Evolutionary conservation across 2,113 vertebrate species (phyloP).

Genomic region (Elaphurus davidianus): DNA sequence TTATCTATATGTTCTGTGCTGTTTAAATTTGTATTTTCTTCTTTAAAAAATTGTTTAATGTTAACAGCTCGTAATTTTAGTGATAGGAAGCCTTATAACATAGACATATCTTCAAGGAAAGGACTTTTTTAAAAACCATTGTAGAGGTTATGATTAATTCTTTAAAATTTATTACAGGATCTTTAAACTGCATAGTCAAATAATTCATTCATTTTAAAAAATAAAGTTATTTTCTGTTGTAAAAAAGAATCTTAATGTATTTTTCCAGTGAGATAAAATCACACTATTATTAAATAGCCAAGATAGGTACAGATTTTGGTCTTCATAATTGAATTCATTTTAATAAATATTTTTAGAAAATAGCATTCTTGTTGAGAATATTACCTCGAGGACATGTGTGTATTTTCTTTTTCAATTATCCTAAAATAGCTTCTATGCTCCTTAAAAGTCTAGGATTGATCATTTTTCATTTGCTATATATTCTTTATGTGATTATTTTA

Average conservation of each 20-base stretch:
- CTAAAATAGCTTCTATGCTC: neutral
- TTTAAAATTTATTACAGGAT: neutral
- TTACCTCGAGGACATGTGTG: neutral
- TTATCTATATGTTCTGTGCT: neutral
- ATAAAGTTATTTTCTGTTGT: neutral
- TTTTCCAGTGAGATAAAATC: neutral
- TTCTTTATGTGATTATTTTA: slow-evolving; percentile 40
- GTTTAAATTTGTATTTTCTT: slow-evolving; percentile 21
- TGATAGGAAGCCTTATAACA: neutral
- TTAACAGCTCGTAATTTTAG: slow-evolving; percentile 22
- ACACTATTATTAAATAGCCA: neutral
- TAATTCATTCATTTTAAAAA: neutral
- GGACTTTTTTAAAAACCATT: neutral
- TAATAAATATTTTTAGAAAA: slow-evolving; percentile 30
- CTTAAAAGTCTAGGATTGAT: slow-evolving; percentile 5
- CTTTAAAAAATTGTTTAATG: neutral
- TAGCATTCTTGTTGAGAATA: neutral
- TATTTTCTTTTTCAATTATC: slow-evolving; percentile 27
- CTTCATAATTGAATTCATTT: slow-evolving; percentile 6
- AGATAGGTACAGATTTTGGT: neutral
- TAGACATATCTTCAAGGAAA: neutral
- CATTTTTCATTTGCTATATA: slow-evolving; percentile 31
- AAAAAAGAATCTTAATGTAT: neutral
- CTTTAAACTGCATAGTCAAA: neutral
- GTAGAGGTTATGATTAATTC: neutral